Conservation (phyloP, 2,797 vertebrate species). For the Podarcis siculus region DNA sequence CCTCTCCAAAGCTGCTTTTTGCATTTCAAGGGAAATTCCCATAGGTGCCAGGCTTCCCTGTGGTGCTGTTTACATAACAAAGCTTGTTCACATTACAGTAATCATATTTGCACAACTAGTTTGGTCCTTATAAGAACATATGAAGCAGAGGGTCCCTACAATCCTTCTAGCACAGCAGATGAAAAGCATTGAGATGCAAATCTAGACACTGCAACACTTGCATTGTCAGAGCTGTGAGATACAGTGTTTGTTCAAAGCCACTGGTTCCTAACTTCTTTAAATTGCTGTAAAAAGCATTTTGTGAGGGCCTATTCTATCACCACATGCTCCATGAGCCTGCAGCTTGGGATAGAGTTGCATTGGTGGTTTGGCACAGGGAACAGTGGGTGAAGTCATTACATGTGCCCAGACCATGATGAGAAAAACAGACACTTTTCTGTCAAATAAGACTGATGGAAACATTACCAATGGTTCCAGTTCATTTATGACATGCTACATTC, state of each 20-base stretch:
- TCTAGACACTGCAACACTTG: neutral
- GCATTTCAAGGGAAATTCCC: neutral
- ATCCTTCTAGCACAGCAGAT: conserved; percentile 3
- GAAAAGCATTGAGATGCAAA: conserved; percentile 2
- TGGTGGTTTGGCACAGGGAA: conserved; percentile 59
- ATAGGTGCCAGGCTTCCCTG: neutral
- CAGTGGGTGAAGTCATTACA: conserved; percentile 16
- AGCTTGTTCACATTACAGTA: neutral
- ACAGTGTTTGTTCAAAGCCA: conserved; percentile 11
- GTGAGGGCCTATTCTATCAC: conserved; percentile 15
- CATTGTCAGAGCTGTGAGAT: conserved; percentile 25
- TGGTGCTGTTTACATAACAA: neutral
- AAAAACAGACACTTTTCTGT: conserved; percentile 53
- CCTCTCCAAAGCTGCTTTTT: neutral
- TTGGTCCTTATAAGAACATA: neutral
- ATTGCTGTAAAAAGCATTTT: conserved; percentile 24
- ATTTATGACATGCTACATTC: neutral
- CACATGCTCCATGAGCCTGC: conserved; percentile 18
- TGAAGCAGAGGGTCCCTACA: neutral
- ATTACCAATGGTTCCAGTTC: conserved; percentile 11
- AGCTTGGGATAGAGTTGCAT: conserved; percentile 32
- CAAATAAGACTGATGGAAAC: neutral
- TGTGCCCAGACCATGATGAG: conserved; percentile 51
- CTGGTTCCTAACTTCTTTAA: neutral
- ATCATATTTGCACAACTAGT: neutral